Evolutionary conservation across 2,113 vertebrate genomes (phyloP).

Genomic region (Pseudopipra pipra): DNA sequence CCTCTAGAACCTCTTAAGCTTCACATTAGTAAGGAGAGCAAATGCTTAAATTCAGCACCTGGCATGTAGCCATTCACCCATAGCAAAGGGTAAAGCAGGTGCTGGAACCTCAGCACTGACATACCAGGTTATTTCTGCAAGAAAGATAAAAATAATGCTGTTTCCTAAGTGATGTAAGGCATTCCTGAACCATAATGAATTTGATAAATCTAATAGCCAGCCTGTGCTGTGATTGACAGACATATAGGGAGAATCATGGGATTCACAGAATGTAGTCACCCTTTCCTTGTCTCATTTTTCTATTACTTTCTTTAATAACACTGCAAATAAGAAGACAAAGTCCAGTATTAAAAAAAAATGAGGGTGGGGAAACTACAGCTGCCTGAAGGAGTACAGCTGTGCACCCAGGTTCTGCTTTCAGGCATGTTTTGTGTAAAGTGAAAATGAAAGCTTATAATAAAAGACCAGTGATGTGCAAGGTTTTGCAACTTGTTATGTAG

Average conservation of each 20-base stretch:
- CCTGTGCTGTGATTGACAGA: neutral
- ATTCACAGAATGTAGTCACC: neutral
- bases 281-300: neutral
- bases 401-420: conserved; percentile 1
- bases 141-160: neutral
- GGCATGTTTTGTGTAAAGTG: conserved; percentile 36
- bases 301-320: neutral
- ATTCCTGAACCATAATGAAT: neutral
- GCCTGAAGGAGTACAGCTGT: conserved; percentile 19
- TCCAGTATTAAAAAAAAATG: neutral
- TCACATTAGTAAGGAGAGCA: neutral
- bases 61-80: neutral
- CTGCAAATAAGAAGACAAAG: conserved; percentile 1
- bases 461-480: neutral
- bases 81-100: neutral
- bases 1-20: neutral
- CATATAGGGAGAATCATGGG: neutral
- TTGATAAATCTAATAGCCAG: neutral
- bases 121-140: neutral
- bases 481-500: conserved; percentile 6
- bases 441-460: conserved; percentile 40
- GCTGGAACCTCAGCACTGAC: neutral
- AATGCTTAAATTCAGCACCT: neutral
- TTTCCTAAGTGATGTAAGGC: neutral
- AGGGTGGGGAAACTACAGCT: neutral